Evolutionary conservation across 2,888 invertebrate species (phyloP).

Genomic region (Piscicola geometra): DNA sequence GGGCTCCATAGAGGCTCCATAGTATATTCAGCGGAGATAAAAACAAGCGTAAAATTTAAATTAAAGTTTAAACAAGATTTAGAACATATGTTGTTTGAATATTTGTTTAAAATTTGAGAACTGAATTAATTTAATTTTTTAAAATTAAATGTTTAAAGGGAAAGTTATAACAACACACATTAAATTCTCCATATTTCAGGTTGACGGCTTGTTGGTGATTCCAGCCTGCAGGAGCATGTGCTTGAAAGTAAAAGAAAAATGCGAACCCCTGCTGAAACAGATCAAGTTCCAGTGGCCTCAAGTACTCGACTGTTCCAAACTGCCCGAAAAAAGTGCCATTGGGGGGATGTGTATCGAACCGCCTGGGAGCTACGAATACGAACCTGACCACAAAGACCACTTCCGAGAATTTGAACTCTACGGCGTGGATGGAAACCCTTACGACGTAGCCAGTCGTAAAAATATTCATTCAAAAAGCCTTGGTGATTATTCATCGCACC

Average conservation of each 20-base stretch:
- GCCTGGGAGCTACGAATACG: constrained; percentile 20
- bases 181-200: constrained; percentile 71
- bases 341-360: constrained; percentile 67
- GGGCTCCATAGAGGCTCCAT: too few relatives aligned
- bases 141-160: too few relatives aligned
- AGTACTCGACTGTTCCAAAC: constrained; percentile 71
- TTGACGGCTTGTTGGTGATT: constrained; percentile 68
- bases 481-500: constrained; percentile 34
- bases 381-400: background rate
- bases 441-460: constrained; percentile 13
- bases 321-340: constrained; percentile 62
- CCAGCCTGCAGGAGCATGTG: constrained; percentile 81
- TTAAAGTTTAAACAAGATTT: too few relatives aligned
- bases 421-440: too few relatives aligned
- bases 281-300: constrained; percentile 67
- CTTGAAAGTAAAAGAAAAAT: constrained; percentile 60
- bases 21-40: too few relatives aligned
- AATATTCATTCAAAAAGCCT: background rate
- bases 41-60: too few relatives aligned
- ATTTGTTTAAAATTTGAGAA: too few relatives aligned
- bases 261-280: constrained; percentile 63
- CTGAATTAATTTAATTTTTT: too few relatives aligned
- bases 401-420: constrained; percentile 11
- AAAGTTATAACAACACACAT: too few relatives aligned
- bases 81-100: too few relatives aligned